Conservation (phyloP, 2,888 invertebrate species). For the Augochlorella aurata region DNA sequence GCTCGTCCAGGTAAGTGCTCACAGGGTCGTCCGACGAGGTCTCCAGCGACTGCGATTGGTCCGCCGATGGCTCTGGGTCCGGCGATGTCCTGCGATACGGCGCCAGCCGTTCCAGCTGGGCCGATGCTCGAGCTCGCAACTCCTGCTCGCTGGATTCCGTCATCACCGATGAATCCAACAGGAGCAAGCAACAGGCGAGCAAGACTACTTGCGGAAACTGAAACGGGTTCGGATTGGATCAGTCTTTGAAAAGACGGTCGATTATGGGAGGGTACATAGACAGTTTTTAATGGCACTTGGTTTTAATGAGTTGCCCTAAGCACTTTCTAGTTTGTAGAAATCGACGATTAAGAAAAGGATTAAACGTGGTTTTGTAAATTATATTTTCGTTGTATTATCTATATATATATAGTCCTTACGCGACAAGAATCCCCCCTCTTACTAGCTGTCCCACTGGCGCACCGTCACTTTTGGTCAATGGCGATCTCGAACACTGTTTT, state of each 20-base stretch:
- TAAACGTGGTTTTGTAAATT: too few relatives aligned
- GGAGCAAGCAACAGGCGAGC: slow-evolving; percentile 61
- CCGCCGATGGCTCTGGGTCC: slow-evolving; percentile 2
- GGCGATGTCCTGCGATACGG: slow-evolving; percentile 65
- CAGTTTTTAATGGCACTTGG: neutral
- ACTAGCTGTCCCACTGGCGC: too few relatives aligned
- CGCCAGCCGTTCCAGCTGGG: slow-evolving; percentile 75
- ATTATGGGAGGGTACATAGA: neutral
- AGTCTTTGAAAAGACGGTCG: neutral
- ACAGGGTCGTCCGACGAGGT: neutral
- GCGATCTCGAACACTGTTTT: too few relatives aligned
- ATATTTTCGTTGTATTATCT: too few relatives aligned
- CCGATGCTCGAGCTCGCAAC: slow-evolving; percentile 46
- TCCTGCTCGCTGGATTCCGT: slow-evolving; percentile 45
- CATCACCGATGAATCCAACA: slow-evolving; percentile 59
- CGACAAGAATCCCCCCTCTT: too few relatives aligned
- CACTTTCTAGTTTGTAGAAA: too few relatives aligned
- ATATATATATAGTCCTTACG: too few relatives aligned
- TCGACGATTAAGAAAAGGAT: too few relatives aligned
- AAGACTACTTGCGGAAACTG: slow-evolving; percentile 41
- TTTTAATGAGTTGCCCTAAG: neutral
- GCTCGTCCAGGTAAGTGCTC: slow-evolving; percentile 21
- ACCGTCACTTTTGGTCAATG: too few relatives aligned
- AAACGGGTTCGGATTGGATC: slow-evolving; percentile 10
- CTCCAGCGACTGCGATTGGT: slow-evolving; percentile 31